phyloP scores from a whole-genome alignment of 1,140 invertebrate species.

The Drosophila nasuta region DNA sequence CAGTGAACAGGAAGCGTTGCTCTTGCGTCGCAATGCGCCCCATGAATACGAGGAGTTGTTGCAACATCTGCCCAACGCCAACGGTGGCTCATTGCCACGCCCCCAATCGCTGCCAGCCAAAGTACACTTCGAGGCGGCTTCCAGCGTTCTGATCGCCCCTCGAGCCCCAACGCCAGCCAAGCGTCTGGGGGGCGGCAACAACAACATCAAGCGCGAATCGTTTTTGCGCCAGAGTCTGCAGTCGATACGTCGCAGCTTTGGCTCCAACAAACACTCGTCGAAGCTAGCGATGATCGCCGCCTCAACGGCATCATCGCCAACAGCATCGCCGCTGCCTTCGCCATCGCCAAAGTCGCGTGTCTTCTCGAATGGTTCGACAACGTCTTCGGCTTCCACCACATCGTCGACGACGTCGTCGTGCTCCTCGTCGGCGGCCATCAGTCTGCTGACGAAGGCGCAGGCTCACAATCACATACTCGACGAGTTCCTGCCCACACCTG shows the following conservation, averaged over 20 bases:
- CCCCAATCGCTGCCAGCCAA: conserved; percentile 64
- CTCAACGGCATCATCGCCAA: neutral
- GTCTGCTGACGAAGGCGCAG: conserved; percentile 35
- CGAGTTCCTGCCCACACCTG: conserved; percentile 46
- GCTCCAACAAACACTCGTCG: conserved; percentile 50
- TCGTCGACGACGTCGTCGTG: conserved; percentile 38
- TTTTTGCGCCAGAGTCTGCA: conserved; percentile 69
- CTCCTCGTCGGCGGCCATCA: conserved; percentile 41
- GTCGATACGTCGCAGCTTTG: conserved; percentile 68
- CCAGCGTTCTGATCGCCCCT: neutral
- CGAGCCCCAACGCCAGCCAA: conserved; percentile 9
- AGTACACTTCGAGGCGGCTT: conserved; percentile 40
- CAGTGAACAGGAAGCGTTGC: conserved; percentile 27
- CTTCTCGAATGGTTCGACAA: conserved; percentile 18
- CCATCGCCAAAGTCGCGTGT: neutral
- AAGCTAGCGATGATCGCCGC: conserved; percentile 31
- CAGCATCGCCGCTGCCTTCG: conserved; percentile 3
- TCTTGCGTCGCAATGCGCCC: conserved; percentile 17
- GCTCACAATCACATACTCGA: conserved; percentile 50
- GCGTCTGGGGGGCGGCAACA: conserved; percentile 10
- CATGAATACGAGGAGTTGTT: conserved; percentile 41
- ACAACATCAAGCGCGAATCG: conserved; percentile 57
- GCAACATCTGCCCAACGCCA: neutral
- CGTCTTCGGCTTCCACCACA: conserved; percentile 30
- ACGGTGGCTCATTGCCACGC: conserved; percentile 29